Conservation (phyloP, 2,113 vertebrate genomes). For the Vicugna pacos region DNA sequence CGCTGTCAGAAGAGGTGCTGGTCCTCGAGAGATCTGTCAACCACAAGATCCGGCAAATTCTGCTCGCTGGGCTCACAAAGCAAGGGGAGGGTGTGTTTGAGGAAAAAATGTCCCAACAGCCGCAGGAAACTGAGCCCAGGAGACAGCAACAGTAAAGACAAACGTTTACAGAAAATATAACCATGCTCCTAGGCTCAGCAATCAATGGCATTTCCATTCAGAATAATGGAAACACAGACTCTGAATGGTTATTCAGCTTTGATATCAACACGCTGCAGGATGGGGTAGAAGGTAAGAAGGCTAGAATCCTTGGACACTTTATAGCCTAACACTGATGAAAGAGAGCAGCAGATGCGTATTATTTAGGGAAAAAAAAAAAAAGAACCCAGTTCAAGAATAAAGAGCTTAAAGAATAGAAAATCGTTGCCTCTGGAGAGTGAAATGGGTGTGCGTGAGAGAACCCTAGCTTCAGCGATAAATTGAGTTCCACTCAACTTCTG, state of each 20-base stretch:
- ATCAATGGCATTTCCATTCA: background rate
- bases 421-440: background rate
- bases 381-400: background rate
- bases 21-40: background rate
- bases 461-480: background rate
- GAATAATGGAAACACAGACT: background rate
- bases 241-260: background rate
- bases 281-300: background rate
- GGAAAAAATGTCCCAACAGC: background rate
- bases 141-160: background rate
- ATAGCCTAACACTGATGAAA: background rate
- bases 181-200: background rate
- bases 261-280: background rate
- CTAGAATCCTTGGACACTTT: background rate
- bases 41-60: background rate
- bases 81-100: background rate
- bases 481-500: background rate
- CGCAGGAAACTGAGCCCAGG: conserved; percentile 30
- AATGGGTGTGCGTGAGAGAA: background rate
- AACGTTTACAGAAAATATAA: conserved; percentile 8
- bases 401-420: background rate
- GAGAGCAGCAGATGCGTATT: background rate
- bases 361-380: background rate
- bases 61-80: background rate
- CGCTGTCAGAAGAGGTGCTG: background rate